Conservation (phyloP, 2,113 vertebrate species). For the Pleuronectes platessa region DNA sequence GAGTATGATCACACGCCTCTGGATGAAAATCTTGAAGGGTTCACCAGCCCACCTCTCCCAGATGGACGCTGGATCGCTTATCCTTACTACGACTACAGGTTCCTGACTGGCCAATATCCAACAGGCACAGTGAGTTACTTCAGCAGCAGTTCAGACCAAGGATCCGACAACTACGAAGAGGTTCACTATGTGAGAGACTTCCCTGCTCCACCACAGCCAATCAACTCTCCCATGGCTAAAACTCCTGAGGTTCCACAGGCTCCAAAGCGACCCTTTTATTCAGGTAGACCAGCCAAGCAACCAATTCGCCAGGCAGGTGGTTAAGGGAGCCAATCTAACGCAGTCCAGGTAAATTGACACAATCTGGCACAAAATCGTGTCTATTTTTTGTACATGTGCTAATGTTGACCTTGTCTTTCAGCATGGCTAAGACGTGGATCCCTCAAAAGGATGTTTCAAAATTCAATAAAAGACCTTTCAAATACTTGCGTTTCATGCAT, state of each 20-base stretch:
- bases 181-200: constrained; percentile 27
- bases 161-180: constrained; percentile 11
- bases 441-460: background rate
- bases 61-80: rapidly evolving
- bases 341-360: too few relatives aligned
- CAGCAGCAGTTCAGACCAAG: constrained; percentile 30
- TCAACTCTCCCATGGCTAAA: background rate
- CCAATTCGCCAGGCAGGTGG: too few relatives aligned
- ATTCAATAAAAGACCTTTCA: background rate
- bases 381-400: background rate
- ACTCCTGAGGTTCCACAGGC: too few relatives aligned
- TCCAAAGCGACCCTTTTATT: too few relatives aligned
- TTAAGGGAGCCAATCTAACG: too few relatives aligned
- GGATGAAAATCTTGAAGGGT: too few relatives aligned
- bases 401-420: background rate
- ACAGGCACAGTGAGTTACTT: constrained; percentile 35
- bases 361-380: too few relatives aligned
- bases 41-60: background rate
- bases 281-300: too few relatives aligned
- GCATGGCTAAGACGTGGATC: background rate
- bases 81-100: constrained; percentile 36
- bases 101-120: constrained; percentile 43
- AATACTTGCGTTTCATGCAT: background rate
- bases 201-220: background rate
- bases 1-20: background rate